phyloP scores from a whole-genome alignment of 1,140 invertebrate genomes.

The Copidosoma floridanum region DNA sequence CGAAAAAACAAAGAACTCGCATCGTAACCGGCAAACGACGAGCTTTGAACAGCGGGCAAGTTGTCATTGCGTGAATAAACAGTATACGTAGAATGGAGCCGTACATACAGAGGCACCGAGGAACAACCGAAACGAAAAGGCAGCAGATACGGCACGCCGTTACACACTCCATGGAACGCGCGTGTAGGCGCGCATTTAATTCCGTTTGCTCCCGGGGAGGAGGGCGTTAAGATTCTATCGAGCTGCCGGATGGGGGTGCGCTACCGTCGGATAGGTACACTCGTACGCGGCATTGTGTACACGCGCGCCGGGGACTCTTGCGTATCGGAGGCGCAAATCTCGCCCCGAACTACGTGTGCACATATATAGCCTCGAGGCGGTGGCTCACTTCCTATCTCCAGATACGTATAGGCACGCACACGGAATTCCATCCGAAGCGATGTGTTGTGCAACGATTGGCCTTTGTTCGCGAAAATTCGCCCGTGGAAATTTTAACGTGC shows the following conservation, averaged over 20 bases:
- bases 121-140: background rate
- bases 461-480: background rate
- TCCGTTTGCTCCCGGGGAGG: conserved; percentile 44
- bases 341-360: conserved; percentile 38
- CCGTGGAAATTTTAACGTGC: background rate
- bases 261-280: no score
- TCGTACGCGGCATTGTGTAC: conserved; percentile 47
- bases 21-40: background rate
- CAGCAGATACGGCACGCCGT: no score
- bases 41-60: background rate
- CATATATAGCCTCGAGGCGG: background rate
- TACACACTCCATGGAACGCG: no score
- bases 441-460: background rate
- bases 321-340: conserved; percentile 46
- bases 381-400: background rate
- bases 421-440: background rate
- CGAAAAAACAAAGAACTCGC: background rate
- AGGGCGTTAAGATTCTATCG: conserved; percentile 49
- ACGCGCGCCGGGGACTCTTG: no score
- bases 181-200: no score
- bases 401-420: background rate
- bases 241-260: conserved; percentile 41
- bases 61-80: no score
- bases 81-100: no score
- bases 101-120: no score